Evolutionary conservation across 2,113 vertebrate species (phyloP).

Genomic region (Pelobates fuscus): DNA sequence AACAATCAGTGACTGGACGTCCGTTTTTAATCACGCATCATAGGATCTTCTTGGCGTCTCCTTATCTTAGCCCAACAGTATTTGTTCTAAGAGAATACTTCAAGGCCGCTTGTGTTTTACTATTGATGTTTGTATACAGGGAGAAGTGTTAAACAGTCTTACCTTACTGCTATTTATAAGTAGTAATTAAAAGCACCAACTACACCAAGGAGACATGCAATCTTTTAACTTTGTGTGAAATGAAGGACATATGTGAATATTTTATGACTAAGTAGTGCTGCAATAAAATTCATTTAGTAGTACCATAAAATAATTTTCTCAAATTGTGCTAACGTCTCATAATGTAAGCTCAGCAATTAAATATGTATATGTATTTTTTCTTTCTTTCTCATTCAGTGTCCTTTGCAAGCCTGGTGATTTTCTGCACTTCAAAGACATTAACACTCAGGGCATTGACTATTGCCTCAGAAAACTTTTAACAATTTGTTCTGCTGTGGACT

Average conservation of each 20-base stretch:
- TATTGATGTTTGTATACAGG: slow-evolving; percentile 9
- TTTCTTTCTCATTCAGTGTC: slow-evolving; percentile 77
- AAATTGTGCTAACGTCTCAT: slow-evolving; percentile 33
- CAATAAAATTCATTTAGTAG: slow-evolving; percentile 27
- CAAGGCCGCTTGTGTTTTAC: slow-evolving; percentile 74
- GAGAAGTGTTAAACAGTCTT: slow-evolving; percentile 2
- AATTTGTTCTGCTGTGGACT: slow-evolving; percentile 2
- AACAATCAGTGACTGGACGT: slow-evolving; percentile 56
- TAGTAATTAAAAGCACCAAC: not conserved
- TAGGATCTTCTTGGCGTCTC: slow-evolving; percentile 77
- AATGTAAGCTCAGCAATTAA: slow-evolving; percentile 56
- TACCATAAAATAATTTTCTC: slow-evolving; percentile 35
- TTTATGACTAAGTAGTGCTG: slow-evolving; percentile 20
- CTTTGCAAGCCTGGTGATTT: slow-evolving; percentile 98
- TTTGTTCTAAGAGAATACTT: slow-evolving; percentile 68
- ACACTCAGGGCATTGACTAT: slow-evolving; percentile 43
- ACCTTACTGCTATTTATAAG: slow-evolving; percentile 5
- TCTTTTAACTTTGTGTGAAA: slow-evolving; percentile 13
- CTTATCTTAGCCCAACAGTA: slow-evolving; percentile 81
- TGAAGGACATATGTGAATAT: slow-evolving; percentile 12
- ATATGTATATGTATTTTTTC: slow-evolving; percentile 56
- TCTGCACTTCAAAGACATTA: slow-evolving; percentile 70
- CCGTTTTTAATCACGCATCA: slow-evolving; percentile 77
- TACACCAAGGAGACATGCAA: not conserved
- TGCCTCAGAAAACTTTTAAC: not conserved